Evolutionary conservation across 2,888 invertebrate species (phyloP), one percentile per base, ranked within the genome.

Genomic region (Crocallis elinguaria): DNA sequence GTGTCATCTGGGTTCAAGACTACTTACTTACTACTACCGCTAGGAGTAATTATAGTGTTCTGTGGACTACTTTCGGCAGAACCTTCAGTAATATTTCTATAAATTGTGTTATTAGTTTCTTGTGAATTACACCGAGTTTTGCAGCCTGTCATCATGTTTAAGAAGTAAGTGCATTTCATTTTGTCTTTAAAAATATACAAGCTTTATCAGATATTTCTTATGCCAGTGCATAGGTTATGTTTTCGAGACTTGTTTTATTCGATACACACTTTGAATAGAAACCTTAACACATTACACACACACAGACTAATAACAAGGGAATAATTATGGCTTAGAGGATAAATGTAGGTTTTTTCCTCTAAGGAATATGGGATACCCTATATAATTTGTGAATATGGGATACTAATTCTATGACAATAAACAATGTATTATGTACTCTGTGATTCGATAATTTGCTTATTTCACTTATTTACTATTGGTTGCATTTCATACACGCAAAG

Each of bases 111-210:
- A 14, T 45, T 39, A 8, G 27, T 54, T 46, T 48, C 13, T 38
- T 39, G 12, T 11, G 35, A 33, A 30, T 36, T 43, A 44, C 6
- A 42, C 11, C 29, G 38, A 43, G 48, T 14, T 50, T 43, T 29
- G 42, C 39, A 43, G 55, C 37, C 36, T 42, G 30, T 8, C 73
- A 84, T 64, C 60, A 92, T 92, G 92, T 92, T 92, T 59, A 92
- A 92, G 72, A 92, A 92, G 92, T 92, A 74, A 91, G 92, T 92
- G 52, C 23, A 50, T 25, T 44, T 43, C 45, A 30, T 36, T 48
- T 43, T 39, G 35, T 17, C 23, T 13, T 51, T 17, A n/a, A 32
- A 12, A 45, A 35, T 46, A 49, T 9, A 8, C 23, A 7, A 7
- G 19, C 12, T 36, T 5, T 25, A 17, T 6, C 13, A 17, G 12